These are phyloP conservation scores for Sandelia bainsii DNA, from an alignment of 2,797 vertebrate genomes.

Conservation along the genomic window DNA sequence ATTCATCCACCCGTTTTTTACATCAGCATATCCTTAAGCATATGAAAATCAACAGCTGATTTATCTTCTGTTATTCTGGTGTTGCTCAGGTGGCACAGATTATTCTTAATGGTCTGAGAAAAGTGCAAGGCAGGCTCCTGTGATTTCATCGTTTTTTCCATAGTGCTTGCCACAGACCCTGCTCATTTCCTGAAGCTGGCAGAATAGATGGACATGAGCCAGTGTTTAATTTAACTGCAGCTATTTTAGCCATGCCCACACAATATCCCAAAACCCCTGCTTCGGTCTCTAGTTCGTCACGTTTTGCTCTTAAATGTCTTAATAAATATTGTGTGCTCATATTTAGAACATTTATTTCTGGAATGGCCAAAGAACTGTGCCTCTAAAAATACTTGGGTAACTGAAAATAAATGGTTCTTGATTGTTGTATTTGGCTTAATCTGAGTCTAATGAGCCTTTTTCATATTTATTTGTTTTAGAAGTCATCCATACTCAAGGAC, in stretches of 20 bases:
- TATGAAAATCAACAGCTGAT: constrained; percentile 14
- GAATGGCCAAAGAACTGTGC: background rate
- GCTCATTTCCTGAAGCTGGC: constrained; percentile 77
- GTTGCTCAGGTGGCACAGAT: constrained; percentile 56
- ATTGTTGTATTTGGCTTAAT: constrained; percentile 4
- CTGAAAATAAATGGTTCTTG: constrained; percentile 11
- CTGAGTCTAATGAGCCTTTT: constrained; percentile 33
- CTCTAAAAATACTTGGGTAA: constrained; percentile 31
- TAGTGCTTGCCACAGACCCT: constrained; percentile 54
- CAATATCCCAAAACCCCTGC: constrained; percentile 24
- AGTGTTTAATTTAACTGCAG: constrained; percentile 66
- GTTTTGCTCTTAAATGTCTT: constrained; percentile 9
- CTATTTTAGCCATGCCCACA: constrained; percentile 53
- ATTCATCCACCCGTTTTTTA: background rate
- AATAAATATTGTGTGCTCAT: constrained; percentile 10
- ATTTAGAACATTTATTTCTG: constrained; percentile 22
- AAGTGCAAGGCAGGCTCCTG: constrained; percentile 45
- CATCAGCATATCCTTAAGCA: constrained; percentile 4
- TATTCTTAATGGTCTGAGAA: constrained; percentile 44
- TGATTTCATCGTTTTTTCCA: constrained; percentile 73
- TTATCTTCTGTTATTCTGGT: constrained; percentile 3
- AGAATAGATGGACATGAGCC: constrained; percentile 65
- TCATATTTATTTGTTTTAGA: constrained; percentile 80
- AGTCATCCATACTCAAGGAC: constrained; percentile 95
- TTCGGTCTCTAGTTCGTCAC: constrained; percentile 14